Base-by-base conservation (phyloP, 2,797 vertebrate genomes). In the Eutrigla gurnardus region DNA sequence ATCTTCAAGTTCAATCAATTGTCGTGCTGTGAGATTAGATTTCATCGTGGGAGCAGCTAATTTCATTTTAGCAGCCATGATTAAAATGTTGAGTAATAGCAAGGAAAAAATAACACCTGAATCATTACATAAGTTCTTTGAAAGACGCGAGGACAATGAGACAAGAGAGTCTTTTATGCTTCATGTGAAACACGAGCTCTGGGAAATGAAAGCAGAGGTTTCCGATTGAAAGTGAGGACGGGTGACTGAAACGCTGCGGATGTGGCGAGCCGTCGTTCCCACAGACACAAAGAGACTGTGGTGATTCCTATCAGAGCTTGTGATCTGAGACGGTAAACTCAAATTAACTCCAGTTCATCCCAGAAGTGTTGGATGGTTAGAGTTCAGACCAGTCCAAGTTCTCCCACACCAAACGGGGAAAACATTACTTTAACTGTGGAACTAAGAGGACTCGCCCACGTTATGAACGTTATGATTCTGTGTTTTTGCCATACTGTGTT, bases 171-270 rank as follows among this genome's bases (percentile, higher is more conserved):
- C 62, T 81, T 81, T 81, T 46, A 42, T 80, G 64, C 52, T 63
- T 3, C 14, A 67, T 10, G 73, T 65, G 89, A 85, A 87, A 89
- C 42, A 33, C 6, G 84, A 89, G 80, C 73, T 77, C 14, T 65
- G 42, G 62, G 33, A 0, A 6, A 36, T 6, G 42, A 6, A 76
- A 37, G 60, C 58, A 69, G 40, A 50, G 13, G 61, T 49, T 71
- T 68, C 54, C 61, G 57, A 68, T 35, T 55, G 53, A 83, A 47
- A 75, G 14, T 13, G 13, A 70, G 47, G 65, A 64, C 4, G 17
- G 45, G 33, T 11, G 59, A 35, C 40, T 58, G 66, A 72, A 53
- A 60, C 72, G 43, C 55, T 66, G 14, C 40, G 32, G 37, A 33
- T 15, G 55, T n/a, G 36, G n/a, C 5, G 73, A 54, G 65, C n/a